Evolutionary conservation across 2,888 invertebrate species (phyloP).

Genomic region (Dendrolimus houi): DNA sequence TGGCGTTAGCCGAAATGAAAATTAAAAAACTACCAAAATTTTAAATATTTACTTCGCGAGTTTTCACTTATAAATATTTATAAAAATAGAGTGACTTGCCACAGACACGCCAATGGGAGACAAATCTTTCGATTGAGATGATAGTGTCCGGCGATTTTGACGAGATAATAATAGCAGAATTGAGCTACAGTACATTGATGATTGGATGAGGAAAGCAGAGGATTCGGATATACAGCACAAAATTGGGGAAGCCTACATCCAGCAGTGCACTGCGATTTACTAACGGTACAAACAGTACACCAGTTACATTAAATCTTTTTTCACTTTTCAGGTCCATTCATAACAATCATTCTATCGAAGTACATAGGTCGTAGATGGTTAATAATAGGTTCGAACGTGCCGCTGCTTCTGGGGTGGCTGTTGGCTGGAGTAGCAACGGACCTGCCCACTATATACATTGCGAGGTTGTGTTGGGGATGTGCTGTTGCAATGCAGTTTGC

Average conservation of each 20-base stretch:
- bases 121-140: too few relatives aligned
- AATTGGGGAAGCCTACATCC: not conserved
- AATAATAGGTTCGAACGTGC: conserved; percentile 79
- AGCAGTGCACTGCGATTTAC: not conserved
- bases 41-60: too few relatives aligned
- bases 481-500: conserved; percentile 84
- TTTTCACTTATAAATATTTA: too few relatives aligned
- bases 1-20: too few relatives aligned
- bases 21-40: too few relatives aligned
- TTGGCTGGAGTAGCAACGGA: conserved; percentile 77
- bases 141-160: too few relatives aligned
- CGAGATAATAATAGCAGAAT: too few relatives aligned
- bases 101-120: too few relatives aligned
- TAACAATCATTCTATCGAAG: conserved; percentile 81
- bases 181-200: not conserved
- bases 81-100: too few relatives aligned
- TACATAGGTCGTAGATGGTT: conserved; percentile 82
- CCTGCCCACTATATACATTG: conserved; percentile 70
- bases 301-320: not conserved
- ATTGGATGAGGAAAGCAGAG: not conserved
- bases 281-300: too few relatives aligned
- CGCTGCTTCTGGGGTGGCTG: conserved; percentile 84
- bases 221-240: not conserved
- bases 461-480: conserved; percentile 78
- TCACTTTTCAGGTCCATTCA: conserved; percentile 77